Conservation (phyloP, 2,888 invertebrate genomes). For the Drosophila dives region DNA sequence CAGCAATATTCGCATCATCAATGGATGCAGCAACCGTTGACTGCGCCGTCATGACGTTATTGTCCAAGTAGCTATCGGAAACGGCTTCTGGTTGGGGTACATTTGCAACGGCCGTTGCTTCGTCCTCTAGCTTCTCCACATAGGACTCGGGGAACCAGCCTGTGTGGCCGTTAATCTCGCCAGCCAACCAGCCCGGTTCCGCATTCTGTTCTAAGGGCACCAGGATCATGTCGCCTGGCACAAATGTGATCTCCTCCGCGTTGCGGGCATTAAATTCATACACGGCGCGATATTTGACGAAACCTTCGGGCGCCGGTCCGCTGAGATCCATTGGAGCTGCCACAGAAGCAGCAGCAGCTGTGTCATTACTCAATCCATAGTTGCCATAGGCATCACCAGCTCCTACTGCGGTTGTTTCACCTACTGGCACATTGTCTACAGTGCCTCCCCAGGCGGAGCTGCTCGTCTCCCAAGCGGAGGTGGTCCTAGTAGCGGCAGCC, state of each 20-base stretch:
- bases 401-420: constrained; percentile 53
- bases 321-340: constrained; percentile 68
- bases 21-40: constrained; percentile 23
- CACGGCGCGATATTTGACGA: constrained; percentile 93
- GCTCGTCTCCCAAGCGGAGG: constrained; percentile 87
- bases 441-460: constrained; percentile 45
- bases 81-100: constrained; percentile 39
- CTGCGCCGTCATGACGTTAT: constrained; percentile 69
- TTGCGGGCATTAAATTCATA: constrained; percentile 97
- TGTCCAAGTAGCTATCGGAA: constrained; percentile 77
- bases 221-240: constrained; percentile 96
- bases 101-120: constrained; percentile 21
- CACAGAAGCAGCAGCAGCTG: constrained; percentile 67
- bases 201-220: constrained; percentile 91
- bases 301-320: constrained; percentile 85
- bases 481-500: constrained; percentile 61
- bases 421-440: constrained; percentile 37
- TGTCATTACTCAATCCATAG: constrained; percentile 73
- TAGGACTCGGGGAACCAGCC: constrained; percentile 99
- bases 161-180: constrained; percentile 94
- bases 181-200: constrained; percentile 99
- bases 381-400: constrained; percentile 69
- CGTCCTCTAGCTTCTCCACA: constrained; percentile 90
- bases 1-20: constrained; percentile 15
- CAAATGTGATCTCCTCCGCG: constrained; percentile 95